Evolutionary conservation across 2,113 vertebrate species (phyloP).

Genomic region (Pholis gunnellus): DNA sequence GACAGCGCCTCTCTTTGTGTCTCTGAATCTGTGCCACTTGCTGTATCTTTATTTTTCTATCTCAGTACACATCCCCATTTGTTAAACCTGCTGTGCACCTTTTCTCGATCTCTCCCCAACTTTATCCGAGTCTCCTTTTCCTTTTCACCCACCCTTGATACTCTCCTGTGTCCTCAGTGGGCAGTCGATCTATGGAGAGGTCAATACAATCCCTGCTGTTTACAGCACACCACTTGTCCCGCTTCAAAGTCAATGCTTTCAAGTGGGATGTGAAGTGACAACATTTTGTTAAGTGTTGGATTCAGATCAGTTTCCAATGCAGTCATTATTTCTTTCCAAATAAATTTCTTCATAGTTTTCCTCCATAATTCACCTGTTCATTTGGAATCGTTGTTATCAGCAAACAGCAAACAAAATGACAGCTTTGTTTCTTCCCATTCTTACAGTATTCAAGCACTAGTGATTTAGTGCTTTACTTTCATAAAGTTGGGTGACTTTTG

Average conservation of each 20-base stretch:
- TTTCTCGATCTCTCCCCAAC: not conserved
- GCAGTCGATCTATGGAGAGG: conserved; percentile 24
- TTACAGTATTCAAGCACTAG: conserved; percentile 4
- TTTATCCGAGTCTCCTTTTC: conserved; percentile 4
- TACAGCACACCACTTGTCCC: conserved; percentile 29
- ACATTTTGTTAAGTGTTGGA: not conserved
- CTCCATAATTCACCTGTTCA: not conserved
- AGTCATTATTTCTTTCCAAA: conserved; percentile 1
- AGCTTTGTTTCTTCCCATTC: conserved; percentile 3
- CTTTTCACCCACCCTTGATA: conserved; percentile 10
- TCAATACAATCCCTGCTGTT: conserved; percentile 29
- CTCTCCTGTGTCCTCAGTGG: conserved; percentile 19
- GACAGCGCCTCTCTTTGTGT: conserved; percentile 59
- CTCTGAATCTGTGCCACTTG: conserved; percentile 44
- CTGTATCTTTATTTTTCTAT: conserved; percentile 53
- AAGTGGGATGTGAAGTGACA: not conserved
- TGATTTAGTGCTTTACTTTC: not conserved
- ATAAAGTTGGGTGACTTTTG: not conserved
- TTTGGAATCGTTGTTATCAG: not conserved
- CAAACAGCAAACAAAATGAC: not conserved
- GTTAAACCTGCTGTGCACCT: not conserved
- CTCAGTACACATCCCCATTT: conserved; percentile 7
- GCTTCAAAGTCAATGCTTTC: conserved; percentile 16
- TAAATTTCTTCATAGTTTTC: conserved; percentile 1
- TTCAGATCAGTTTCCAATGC: conserved; percentile 10